Evolutionary conservation across 2,797 vertebrate species (phyloP).

Genomic region (Astyanax mexicanus): DNA sequence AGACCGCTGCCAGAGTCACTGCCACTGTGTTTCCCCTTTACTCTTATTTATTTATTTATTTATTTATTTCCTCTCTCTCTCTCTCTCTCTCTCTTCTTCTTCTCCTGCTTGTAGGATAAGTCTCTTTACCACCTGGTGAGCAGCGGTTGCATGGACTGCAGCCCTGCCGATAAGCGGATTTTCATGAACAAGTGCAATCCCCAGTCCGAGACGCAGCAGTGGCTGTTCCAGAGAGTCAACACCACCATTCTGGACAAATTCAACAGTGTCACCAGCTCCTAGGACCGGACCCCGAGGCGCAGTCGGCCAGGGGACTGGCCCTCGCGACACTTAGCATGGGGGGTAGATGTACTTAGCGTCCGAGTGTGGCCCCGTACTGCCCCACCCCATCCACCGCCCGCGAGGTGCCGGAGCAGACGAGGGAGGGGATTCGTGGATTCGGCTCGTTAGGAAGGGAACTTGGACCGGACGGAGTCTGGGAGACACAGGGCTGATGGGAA

Average conservation of each 20-base stretch:
- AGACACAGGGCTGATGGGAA: slow-evolving; percentile 58
- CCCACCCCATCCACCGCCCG: slow-evolving; percentile 12
- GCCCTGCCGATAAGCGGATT: slow-evolving; percentile 88
- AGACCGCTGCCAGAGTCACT: slow-evolving; percentile 19
- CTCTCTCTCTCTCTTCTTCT: slow-evolving; percentile 2
- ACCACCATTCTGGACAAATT: slow-evolving; percentile 87
- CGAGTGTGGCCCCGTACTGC: slow-evolving; percentile 44
- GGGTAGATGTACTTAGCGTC: slow-evolving; percentile 60
- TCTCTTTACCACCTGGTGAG: slow-evolving; percentile 88
- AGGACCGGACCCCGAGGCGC: slow-evolving; percentile 66
- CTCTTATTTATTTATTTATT: slow-evolving; percentile 55
- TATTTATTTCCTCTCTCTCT: slow-evolving; percentile 5
- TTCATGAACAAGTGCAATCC: slow-evolving; percentile 92
- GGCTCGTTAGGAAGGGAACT: slow-evolving; percentile 27
- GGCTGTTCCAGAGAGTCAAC: slow-evolving; percentile 90
- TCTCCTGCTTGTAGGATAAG: slow-evolving; percentile 80
- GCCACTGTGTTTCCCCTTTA: slow-evolving; percentile 43
- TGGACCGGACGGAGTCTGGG: slow-evolving; percentile 32
- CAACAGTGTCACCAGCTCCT: slow-evolving; percentile 82
- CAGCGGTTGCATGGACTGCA: slow-evolving; percentile 89
- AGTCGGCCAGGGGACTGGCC: slow-evolving; percentile 55
- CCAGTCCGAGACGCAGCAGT: slow-evolving; percentile 87
- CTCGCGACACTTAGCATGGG: slow-evolving; percentile 67
- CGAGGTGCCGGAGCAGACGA: slow-evolving; percentile 38
- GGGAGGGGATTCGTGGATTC: no score